Percentiles rank a stretch among this genome's conserved stretches.
Conservation (phyloP, 2,113 vertebrate species). For the Rhagologus leucostigma region DNA sequence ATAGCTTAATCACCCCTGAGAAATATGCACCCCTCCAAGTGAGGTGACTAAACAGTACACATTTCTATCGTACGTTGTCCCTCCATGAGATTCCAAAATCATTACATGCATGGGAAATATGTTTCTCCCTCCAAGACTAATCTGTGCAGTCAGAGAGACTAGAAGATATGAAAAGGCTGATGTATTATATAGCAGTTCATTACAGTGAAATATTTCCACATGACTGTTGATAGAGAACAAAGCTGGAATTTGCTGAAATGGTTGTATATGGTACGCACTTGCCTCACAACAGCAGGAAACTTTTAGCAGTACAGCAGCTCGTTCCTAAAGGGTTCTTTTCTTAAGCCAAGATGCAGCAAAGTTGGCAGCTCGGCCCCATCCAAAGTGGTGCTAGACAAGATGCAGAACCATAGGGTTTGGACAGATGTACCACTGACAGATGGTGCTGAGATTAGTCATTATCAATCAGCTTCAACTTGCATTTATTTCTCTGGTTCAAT, state of each 20-base stretch:
- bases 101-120: neutral
- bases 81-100: neutral
- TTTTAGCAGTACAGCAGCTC: conserved; percentile 23
- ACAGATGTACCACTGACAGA: conserved; percentile 40
- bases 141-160: neutral
- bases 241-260: neutral
- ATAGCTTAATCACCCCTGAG: conserved; percentile 6
- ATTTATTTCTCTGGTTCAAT: conserved; percentile 4
- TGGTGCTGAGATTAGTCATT: conserved; percentile 50
- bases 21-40: neutral
- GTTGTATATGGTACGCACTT: neutral
- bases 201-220: conserved; percentile 15
- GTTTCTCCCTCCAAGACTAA: conserved; percentile 16
- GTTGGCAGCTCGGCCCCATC: neutral
- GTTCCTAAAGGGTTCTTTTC: conserved; percentile 6
- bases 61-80: neutral
- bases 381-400: conserved; percentile 35
- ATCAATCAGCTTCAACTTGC: conserved; percentile 36
- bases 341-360: conserved; percentile 23
- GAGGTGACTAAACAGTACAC: neutral
- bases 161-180: conserved; percentile 7
- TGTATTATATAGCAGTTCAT: neutral
- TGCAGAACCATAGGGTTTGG: conserved; percentile 45
- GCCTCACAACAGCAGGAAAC: conserved; percentile 4
- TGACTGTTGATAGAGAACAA: conserved; percentile 1